Conservation (phyloP, 2,888 invertebrate species). For the Embidobia sp. region DNA sequence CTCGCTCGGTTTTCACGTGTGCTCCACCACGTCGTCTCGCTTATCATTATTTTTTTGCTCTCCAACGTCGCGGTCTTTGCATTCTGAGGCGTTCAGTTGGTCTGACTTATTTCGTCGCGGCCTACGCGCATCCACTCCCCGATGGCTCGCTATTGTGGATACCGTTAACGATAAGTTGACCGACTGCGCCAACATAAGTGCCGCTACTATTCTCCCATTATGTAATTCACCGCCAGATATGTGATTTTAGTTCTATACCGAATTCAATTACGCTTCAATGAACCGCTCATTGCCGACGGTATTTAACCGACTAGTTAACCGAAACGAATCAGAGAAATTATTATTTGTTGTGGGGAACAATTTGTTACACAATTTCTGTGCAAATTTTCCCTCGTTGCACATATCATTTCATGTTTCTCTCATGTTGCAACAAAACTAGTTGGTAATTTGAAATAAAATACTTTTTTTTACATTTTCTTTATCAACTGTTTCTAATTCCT, state of each 20-base stretch:
- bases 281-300: too few species aligned
- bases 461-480: too few species aligned
- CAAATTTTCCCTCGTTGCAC: too few species aligned
- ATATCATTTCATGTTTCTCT: too few species aligned
- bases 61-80: slow-evolving; percentile 37
- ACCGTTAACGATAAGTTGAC: slow-evolving; percentile 58
- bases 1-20: slow-evolving; percentile 49
- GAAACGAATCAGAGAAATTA: too few species aligned
- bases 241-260: slow-evolving; percentile 34
- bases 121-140: slow-evolving; percentile 64
- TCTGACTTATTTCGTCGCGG: slow-evolving; percentile 59
- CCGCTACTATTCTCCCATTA: slow-evolving; percentile 35
- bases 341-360: too few species aligned
- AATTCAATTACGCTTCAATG: slow-evolving; percentile 36
- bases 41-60: slow-evolving; percentile 31
- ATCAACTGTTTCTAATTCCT: too few species aligned
- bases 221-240: slow-evolving; percentile 32
- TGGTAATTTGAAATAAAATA: too few species aligned
- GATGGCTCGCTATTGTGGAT: slow-evolving; percentile 42
- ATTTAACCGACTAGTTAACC: too few species aligned
- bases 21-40: slow-evolving; percentile 46
- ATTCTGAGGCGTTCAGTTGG: slow-evolving; percentile 58
- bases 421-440: too few species aligned
- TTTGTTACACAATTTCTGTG: too few species aligned
- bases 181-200: slow-evolving; percentile 39